Conservation (phyloP, 1,140 invertebrate genomes). For the Ostrea denselamellosa region DNA sequence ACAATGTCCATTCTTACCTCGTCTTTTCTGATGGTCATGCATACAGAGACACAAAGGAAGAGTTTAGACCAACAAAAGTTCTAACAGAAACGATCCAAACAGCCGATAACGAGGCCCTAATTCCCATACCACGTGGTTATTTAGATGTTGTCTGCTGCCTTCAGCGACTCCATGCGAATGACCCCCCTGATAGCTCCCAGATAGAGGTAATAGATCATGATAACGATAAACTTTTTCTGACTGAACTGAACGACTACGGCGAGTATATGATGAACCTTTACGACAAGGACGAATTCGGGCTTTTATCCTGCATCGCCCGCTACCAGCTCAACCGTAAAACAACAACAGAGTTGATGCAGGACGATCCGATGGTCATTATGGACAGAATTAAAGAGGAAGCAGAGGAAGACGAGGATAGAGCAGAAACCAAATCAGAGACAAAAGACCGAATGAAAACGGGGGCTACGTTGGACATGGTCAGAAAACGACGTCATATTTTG, state of each 20-base stretch:
- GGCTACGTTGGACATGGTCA: slow-evolving; percentile 55
- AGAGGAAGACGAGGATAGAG: slow-evolving; percentile 53
- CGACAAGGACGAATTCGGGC: slow-evolving; percentile 30
- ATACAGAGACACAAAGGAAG: slow-evolving; percentile 30
- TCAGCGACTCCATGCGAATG: slow-evolving; percentile 47
- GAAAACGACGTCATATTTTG: slow-evolving; percentile 57
- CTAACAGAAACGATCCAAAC: slow-evolving; percentile 42
- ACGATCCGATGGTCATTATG: slow-evolving; percentile 35
- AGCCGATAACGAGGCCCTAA: slow-evolving; percentile 43
- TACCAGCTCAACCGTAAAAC: slow-evolving; percentile 40
- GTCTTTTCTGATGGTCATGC: slow-evolving; percentile 66
- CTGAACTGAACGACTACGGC: slow-evolving; percentile 45
- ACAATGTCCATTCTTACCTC: slow-evolving; percentile 74
- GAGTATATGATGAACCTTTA: slow-evolving; percentile 45
- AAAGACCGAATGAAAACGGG: slow-evolving; percentile 41
- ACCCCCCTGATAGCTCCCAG: slow-evolving; percentile 32
- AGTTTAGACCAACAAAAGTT: neutral
- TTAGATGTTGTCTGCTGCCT: slow-evolving; percentile 45
- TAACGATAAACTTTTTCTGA: slow-evolving; percentile 30
- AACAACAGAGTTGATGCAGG: slow-evolving; percentile 36
- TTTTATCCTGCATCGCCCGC: slow-evolving; percentile 10
- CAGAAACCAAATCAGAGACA: slow-evolving; percentile 29
- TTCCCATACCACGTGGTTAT: slow-evolving; percentile 47
- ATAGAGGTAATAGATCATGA: slow-evolving; percentile 49
- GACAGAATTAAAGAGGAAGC: slow-evolving; percentile 48